A percentile compares a stretch with the other conserved stretches of the same genome.
Conservation (phyloP, 2,113 vertebrate genomes). For the Limnothrissa miodon region DNA sequence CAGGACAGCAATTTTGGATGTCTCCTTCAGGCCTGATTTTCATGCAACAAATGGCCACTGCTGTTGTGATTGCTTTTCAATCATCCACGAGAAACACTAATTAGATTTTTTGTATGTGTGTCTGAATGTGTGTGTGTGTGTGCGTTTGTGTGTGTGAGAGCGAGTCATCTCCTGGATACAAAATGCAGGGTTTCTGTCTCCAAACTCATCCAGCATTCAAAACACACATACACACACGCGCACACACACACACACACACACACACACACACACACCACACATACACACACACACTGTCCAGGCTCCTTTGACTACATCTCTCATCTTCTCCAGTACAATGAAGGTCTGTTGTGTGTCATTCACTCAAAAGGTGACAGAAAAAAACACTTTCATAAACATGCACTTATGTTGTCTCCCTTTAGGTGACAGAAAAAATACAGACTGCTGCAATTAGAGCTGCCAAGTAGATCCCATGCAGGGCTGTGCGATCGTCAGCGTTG, state of each 20-base stretch:
- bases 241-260: not conserved
- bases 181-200: not conserved
- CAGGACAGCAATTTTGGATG: slow-evolving; percentile 52
- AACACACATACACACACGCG: not conserved
- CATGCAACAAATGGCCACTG: slow-evolving; percentile 60
- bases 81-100: slow-evolving; percentile 73
- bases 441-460: not conserved
- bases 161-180: not conserved
- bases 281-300: too few species aligned
- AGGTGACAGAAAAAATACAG: not conserved
- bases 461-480: not conserved
- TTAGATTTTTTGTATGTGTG: slow-evolving; percentile 59
- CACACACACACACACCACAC: not conserved
- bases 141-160: not conserved
- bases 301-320: too few species aligned
- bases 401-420: not conserved
- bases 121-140: not conserved
- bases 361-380: not conserved
- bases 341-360: not conserved
- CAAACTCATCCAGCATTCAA: not conserved
- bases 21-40: slow-evolving; percentile 57
- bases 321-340: not conserved
- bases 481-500: not conserved
- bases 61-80: slow-evolving; percentile 77
- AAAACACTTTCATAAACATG: not conserved